A percentile compares a stretch with the other conserved stretches of the same genome.
Evolutionary conservation across 2,888 invertebrate species (phyloP).

Genomic region (Polydrusus pterygomalis): DNA sequence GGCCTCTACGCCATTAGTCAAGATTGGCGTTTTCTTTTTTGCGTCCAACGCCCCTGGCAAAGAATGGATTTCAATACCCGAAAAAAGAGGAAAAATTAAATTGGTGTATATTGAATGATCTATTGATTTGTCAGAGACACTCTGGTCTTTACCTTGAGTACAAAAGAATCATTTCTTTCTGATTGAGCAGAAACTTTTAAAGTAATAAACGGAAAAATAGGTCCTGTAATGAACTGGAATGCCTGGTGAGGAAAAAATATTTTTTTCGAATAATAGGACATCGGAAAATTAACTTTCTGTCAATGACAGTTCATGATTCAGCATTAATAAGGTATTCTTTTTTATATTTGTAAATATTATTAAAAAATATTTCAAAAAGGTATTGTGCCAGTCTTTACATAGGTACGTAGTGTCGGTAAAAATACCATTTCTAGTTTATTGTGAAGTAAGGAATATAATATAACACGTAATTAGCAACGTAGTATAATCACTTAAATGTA

Average conservation of each 20-base stretch:
- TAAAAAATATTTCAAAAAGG: no score
- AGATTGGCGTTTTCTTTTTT: conserved; percentile 54
- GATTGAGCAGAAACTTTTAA: conserved; percentile 10
- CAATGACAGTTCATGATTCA: no score
- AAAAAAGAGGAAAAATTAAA: conserved; percentile 56
- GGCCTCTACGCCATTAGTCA: conserved; percentile 52
- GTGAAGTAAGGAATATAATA: no score
- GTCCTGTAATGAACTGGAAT: conserved; percentile 1
- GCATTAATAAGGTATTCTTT: no score
- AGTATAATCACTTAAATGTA: no score
- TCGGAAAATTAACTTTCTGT: background rate
- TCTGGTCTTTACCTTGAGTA: conserved; percentile 39
- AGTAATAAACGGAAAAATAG: conserved; percentile 17
- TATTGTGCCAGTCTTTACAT: no score
- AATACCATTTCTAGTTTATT: no score
- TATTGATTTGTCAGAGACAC: conserved; percentile 51
- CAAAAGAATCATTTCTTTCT: conserved; percentile 19
- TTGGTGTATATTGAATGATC: conserved; percentile 52
- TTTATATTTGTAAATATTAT: no score
- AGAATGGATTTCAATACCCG: conserved; percentile 52
- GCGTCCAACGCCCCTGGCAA: conserved; percentile 35
- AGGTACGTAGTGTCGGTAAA: no score
- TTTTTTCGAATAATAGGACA: background rate
- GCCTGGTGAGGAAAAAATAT: background rate
- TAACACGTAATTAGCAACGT: no score